phyloP scores from a whole-genome alignment of 1,140 invertebrate species.

The Heliconius nattereri region DNA sequence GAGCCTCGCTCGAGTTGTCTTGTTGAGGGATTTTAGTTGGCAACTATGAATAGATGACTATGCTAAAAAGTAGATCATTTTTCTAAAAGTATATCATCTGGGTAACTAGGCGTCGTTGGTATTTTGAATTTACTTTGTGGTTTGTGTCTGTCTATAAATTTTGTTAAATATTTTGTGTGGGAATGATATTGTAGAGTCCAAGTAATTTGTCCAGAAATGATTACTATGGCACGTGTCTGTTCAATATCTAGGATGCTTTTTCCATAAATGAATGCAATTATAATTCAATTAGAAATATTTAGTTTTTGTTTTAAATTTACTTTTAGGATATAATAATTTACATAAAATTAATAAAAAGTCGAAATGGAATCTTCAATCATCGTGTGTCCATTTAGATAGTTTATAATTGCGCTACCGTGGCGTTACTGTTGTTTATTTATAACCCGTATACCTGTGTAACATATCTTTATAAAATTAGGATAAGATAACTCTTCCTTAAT shows the following conservation, averaged over 20 bases:
- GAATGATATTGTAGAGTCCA: neutral
- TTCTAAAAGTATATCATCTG: conserved; percentile 3
- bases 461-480: neutral
- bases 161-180: neutral
- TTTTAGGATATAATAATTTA: too few species aligned
- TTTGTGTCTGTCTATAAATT: neutral
- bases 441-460: too few species aligned
- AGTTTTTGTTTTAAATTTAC: too few species aligned
- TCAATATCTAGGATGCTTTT: too few species aligned
- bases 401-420: too few species aligned
- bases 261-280: too few species aligned
- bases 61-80: conserved; percentile 33
- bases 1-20: conserved; percentile 37
- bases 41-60: conserved; percentile 37
- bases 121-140: neutral
- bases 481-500: neutral
- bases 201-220: neutral
- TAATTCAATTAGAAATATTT: too few species aligned
- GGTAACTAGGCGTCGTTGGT: conserved; percentile 8
- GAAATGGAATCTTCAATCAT: too few species aligned
- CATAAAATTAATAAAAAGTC: too few species aligned
- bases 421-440: too few species aligned
- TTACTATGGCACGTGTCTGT: neutral
- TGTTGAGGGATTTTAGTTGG: conserved; percentile 32
- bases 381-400: too few species aligned